Base-by-base conservation (phyloP, 2,113 vertebrate species). In the Prietella phreatophila region DNA sequence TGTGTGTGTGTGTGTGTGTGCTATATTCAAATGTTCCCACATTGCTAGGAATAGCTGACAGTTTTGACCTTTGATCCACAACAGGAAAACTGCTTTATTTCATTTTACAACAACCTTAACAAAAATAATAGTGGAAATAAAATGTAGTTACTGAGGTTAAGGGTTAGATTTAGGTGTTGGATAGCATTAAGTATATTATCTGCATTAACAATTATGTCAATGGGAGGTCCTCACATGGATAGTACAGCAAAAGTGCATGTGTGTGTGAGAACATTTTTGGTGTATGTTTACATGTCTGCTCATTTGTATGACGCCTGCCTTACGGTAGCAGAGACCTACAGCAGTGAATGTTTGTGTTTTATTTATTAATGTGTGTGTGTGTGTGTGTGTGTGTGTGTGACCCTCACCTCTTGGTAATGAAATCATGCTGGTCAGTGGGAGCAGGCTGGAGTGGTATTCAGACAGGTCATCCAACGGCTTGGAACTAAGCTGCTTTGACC, bases 401-500 rank as follows among this genome's bases (percentile, higher is more conserved):
- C 20, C 69, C 92, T 94, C 93, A 94, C 92, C 94, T 95, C 94
- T 86, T 85, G 86, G 90, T 95, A 96, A 95, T 94, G 92, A 94
- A 94, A 96, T 95, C 94, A 96, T 89, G 90, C 85, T 93, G 93
- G 94, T 95, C 94, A 94, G 90, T 90, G 91, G 91, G 93, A 93
- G 92, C 89, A 87, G 90, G 88, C 84, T 88, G 89, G 85, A 90
- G 81, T 65, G 50, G 83, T 71, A 80, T 83, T 90, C 87, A 65
- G 73, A 92, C 94, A 95, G 95, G 94, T 95, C 94, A 93, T 63
- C 92, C 94, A 94, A 86, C 92, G 90, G 93, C 94, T 94, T 91
- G 92, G 94, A 95, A 95, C 93, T 95, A 95, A 96, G 94, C 94
- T 93, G 92, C 93, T 95, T 92, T 95, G 95, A 95, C 94, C 94